Conservation (phyloP, 2,797 vertebrate genomes). For the Gila robusta region DNA sequence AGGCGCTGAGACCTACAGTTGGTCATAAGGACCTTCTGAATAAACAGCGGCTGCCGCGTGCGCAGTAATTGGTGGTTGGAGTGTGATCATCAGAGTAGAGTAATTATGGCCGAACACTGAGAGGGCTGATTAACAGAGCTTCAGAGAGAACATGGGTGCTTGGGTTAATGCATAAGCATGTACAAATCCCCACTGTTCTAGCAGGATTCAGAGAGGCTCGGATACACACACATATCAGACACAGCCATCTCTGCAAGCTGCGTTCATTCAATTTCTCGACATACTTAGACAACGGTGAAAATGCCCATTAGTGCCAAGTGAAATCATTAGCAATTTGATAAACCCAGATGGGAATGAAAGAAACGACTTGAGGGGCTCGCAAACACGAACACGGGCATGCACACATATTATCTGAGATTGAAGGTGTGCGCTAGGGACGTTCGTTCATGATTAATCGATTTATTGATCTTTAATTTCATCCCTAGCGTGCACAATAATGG, state of each 20-base stretch:
- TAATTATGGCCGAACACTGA: constrained; percentile 26
- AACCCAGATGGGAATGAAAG: constrained; percentile 8
- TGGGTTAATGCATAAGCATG: constrained; percentile 45
- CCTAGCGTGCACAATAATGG: not conserved
- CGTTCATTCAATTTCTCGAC: constrained; percentile 31
- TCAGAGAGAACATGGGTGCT: constrained; percentile 29
- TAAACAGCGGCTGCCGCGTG: not conserved
- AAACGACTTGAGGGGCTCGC: not conserved
- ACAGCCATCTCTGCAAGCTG: constrained; percentile 22
- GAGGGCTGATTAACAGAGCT: constrained; percentile 33
- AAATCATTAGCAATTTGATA: constrained; percentile 38
- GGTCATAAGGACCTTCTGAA: constrained; percentile 3
- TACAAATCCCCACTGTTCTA: constrained; percentile 1
- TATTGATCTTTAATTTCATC: constrained; percentile 11
- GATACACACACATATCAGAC: constrained; percentile 17
- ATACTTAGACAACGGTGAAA: constrained; percentile 35
- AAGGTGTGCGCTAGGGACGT: not conserved
- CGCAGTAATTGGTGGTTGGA: constrained; percentile 3
- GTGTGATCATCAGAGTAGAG: constrained; percentile 30
- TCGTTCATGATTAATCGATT: constrained; percentile 5
- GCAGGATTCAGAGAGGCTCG: constrained; percentile 9
- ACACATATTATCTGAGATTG: not conserved
- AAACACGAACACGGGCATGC: not conserved
- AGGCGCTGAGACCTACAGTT: not conserved
- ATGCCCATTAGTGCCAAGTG: constrained; percentile 26